A percentile compares a stretch with the other conserved stretches of the same genome.
phyloP scores from a whole-genome alignment of 2,888 invertebrate genomes.

The Marronus borbonicus region DNA sequence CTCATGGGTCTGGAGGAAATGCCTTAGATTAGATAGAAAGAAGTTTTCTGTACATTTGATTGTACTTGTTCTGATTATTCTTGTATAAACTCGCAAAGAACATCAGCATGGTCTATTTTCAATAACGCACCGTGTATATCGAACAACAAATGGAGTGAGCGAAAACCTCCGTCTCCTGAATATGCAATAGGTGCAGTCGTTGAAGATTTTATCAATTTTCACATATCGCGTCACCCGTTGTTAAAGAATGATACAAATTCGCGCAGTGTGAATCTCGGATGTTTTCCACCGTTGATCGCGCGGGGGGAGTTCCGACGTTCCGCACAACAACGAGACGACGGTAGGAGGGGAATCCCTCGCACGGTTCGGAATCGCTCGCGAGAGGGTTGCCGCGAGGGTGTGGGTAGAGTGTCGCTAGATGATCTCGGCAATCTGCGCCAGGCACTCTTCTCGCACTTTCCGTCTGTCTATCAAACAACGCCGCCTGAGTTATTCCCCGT shows the following conservation, averaged over 20 bases:
- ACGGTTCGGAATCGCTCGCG: slow-evolving; percentile 20
- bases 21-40: no score
- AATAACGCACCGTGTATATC: background rate
- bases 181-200: slow-evolving; percentile 45
- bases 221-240: slow-evolving; percentile 53
- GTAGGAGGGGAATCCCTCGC: slow-evolving; percentile 14
- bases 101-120: no score
- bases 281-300: slow-evolving; percentile 1
- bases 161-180: slow-evolving; percentile 33
- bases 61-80: no score
- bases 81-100: no score
- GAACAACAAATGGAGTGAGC: slow-evolving; percentile 3
- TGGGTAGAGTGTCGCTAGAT: slow-evolving; percentile 59
- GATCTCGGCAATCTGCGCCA: slow-evolving; percentile 62
- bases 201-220: slow-evolving; percentile 53
- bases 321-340: slow-evolving; percentile 10
- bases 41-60: no score
- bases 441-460: slow-evolving; percentile 54
- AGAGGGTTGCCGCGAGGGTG: slow-evolving; percentile 39
- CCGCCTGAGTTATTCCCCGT: slow-evolving; percentile 48
- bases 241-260: slow-evolving; percentile 48
- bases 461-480: slow-evolving; percentile 59
- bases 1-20: no score
- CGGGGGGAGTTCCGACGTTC: background rate
- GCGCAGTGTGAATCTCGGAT: slow-evolving; percentile 20